phyloP scores from a whole-genome alignment of 2,797 vertebrate species.

The Myotis daubentonii region DNA sequence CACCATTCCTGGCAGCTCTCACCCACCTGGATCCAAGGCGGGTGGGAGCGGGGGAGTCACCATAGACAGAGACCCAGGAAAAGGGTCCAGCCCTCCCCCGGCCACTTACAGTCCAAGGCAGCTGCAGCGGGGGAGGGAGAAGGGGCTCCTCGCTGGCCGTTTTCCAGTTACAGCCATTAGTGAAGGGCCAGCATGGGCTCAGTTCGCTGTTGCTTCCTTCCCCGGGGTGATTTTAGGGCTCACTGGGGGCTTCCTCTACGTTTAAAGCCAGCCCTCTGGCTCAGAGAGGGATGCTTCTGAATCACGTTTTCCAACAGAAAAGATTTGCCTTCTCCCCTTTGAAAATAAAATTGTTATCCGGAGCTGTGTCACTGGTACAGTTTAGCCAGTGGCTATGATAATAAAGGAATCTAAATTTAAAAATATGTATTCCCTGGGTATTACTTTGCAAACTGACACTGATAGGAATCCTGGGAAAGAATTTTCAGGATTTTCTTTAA shows the following conservation, averaged over 20 bases:
- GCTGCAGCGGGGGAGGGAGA: neutral
- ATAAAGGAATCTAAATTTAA: constrained; percentile 56
- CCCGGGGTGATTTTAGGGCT: neutral
- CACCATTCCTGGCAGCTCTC: neutral
- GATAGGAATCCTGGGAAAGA: constrained; percentile 52
- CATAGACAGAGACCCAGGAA: neutral
- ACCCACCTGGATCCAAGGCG: neutral
- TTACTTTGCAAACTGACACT: constrained; percentile 42
- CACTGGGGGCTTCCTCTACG: neutral
- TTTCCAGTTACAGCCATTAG: neutral
- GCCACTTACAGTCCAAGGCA: neutral
- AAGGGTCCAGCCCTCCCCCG: neutral
- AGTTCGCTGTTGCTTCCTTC: neutral
- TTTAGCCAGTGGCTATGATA: neutral
- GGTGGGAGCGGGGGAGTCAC: neutral
- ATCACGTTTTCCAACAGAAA: neutral
- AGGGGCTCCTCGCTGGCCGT: neutral
- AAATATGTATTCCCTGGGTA: constrained; percentile 40
- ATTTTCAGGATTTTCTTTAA: constrained; percentile 60
- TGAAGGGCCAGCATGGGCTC: neutral
- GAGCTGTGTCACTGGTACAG: neutral
- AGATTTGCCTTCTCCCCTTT: constrained; percentile 8
- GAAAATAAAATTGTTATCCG: neutral
- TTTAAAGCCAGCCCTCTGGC: neutral
- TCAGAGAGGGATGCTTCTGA: neutral